Conservation (phyloP, 2,113 vertebrate genomes). For the Sceloporus undulatus region DNA sequence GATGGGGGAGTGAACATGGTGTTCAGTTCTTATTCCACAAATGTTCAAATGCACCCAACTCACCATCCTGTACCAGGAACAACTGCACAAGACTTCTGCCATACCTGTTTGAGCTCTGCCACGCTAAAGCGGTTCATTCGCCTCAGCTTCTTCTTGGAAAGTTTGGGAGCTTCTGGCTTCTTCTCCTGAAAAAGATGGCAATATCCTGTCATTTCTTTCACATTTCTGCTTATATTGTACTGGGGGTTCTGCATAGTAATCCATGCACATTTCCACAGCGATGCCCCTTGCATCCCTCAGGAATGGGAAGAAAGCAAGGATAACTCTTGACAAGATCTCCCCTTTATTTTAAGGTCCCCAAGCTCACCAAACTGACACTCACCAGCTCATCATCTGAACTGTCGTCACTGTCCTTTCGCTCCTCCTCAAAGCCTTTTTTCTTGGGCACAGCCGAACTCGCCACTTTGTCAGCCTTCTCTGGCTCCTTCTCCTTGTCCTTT, state of each 20-base stretch:
- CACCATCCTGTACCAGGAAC: background rate
- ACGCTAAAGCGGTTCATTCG: slow-evolving; percentile 95
- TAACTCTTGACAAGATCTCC: no score
- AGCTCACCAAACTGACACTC: background rate
- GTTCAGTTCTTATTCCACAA: no score
- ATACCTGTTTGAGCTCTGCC: slow-evolving; percentile 95
- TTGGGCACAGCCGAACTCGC: slow-evolving; percentile 79
- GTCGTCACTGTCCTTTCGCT: slow-evolving; percentile 88
- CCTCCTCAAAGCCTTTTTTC: slow-evolving; percentile 90
- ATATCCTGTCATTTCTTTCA: background rate
- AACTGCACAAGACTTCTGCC: background rate
- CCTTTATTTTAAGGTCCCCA: no score
- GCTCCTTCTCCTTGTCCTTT: slow-evolving; percentile 94
- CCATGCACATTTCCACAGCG: background rate
- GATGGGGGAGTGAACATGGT: no score
- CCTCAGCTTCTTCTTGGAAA: slow-evolving; percentile 96
- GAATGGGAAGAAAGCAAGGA: background rate
- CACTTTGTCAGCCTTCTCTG: slow-evolving; percentile 86
- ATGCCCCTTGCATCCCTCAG: background rate
- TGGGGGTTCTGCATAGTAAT: background rate
- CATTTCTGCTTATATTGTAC: background rate
- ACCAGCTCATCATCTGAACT: slow-evolving; percentile 83
- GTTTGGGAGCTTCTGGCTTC: slow-evolving; percentile 86
- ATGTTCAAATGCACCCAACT: no score
- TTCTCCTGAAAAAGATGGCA: slow-evolving; percentile 75